These are phyloP conservation scores for Cenopis cana DNA, from an alignment of 2,888 invertebrate species.

Conservation along the genomic window DNA sequence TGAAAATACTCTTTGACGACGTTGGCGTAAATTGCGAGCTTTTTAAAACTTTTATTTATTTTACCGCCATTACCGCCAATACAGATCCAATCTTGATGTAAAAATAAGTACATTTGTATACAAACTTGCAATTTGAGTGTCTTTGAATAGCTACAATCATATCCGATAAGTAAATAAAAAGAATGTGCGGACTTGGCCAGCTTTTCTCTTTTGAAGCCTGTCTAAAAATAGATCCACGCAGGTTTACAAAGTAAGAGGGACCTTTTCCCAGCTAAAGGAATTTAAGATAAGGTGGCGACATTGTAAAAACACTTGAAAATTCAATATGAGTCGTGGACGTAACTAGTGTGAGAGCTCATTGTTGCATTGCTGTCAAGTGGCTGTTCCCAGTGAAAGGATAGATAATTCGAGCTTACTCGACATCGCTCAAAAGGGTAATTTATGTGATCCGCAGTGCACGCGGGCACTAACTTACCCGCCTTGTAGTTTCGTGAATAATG, in stretches of 20 bases:
- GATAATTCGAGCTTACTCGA: slow-evolving; percentile 41
- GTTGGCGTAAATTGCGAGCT: too few relatives aligned
- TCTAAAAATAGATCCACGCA: neutral
- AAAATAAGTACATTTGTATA: too few relatives aligned
- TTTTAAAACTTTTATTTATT: too few relatives aligned
- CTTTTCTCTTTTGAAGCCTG: too few relatives aligned
- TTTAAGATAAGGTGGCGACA: slow-evolving; percentile 4
- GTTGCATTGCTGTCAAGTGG: slow-evolving; percentile 28
- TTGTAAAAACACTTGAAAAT: slow-evolving; percentile 21
- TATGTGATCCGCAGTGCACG: slow-evolving; percentile 43
- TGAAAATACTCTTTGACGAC: neutral
- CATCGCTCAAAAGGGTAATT: slow-evolving; percentile 44
- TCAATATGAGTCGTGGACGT: slow-evolving; percentile 10
- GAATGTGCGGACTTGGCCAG: too few relatives aligned
- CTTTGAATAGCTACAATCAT: too few relatives aligned
- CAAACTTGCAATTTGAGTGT: too few relatives aligned
- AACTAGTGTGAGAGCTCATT: slow-evolving; percentile 25
- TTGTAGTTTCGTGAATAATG: slow-evolving; percentile 42
- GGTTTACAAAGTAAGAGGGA: neutral
- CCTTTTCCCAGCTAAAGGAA: neutral
- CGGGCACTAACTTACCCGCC: slow-evolving; percentile 42
- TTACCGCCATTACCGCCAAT: too few relatives aligned
- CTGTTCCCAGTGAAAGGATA: slow-evolving; percentile 31
- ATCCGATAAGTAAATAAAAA: too few relatives aligned
- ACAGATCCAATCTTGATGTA: neutral